Evolutionary conservation across 1,140 invertebrate genomes (phyloP).

Genomic region (Scaptomyza montana): DNA sequence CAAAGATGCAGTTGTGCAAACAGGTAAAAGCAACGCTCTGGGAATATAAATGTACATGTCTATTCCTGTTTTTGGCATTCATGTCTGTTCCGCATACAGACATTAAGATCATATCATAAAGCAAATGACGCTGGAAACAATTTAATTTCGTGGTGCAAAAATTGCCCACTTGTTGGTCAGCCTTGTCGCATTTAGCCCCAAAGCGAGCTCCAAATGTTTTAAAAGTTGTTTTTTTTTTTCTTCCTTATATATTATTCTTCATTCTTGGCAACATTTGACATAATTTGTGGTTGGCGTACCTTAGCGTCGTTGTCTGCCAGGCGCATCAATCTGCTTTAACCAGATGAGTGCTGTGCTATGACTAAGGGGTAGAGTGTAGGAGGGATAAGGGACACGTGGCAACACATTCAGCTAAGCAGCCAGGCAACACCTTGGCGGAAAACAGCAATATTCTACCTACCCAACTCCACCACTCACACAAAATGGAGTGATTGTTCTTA

Average conservation of each 20-base stretch:
- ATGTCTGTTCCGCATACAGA: background rate
- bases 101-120: constrained; percentile 15
- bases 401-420: constrained; percentile 26
- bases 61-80: background rate
- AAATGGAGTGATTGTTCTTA: constrained; percentile 52
- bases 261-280: constrained; percentile 37
- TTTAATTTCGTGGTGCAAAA: constrained; percentile 37
- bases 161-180: constrained; percentile 47
- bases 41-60: background rate
- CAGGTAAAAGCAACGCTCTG: constrained; percentile 24
- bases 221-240: constrained; percentile 4
- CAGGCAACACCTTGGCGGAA: constrained; percentile 21
- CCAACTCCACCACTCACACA: constrained; percentile 13
- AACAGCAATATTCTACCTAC: constrained; percentile 33
- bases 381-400: constrained; percentile 10
- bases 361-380: background rate
- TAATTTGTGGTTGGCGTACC: constrained; percentile 33
- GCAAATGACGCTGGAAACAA: constrained; percentile 2
- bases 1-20: constrained; percentile 29
- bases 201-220: constrained; percentile 32
- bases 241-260: constrained; percentile 18
- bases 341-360: background rate
- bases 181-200: constrained; percentile 40
- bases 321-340: constrained; percentile 51
- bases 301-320: constrained; percentile 24